Base-by-base conservation (phyloP, 2,797 vertebrate genomes). In the Acestrorhynchus altus region DNA sequence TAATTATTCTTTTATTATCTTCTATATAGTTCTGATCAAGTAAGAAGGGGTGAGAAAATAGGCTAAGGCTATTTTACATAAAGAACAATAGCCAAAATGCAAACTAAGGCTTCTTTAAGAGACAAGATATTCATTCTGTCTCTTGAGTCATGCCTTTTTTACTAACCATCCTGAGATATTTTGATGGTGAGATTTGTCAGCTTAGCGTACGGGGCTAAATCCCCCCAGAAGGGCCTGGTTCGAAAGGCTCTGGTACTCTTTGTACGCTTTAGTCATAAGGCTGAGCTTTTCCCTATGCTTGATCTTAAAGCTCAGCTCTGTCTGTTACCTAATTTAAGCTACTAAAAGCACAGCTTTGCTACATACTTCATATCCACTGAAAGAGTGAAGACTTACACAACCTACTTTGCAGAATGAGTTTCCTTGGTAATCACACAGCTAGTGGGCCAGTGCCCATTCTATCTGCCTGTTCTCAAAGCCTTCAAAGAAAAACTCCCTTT, bases 251-350 rank as follows among this genome's bases (percentile, higher is more conserved):
- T 78, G 52, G 68, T 81, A 65, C 22, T 46, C 46, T 59, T 67
- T 79, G 69, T 63, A 24, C 35, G 40, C 72, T 0, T 28, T 81
- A 59, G 78, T 85, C 83, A 86, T 75, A 73, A 72, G 78, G 39
- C 61, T 72, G 26, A 49, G 56, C 74, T 85, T 87, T 83, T 79
- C 31, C 56, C 46, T 57, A 64, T 13, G 78, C 60, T 83, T 88
- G 61, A 79, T 81, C 13, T 82, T 76, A 44, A 67, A 73, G 57
- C 60, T 71, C 72, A 42, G 20, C 69, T 70, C n/a, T 22, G 68
- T 67, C 69, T 65, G 24, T 57, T 51, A 28, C 66, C 59, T 35
- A 59, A 77, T 71, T 80, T 74, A 74, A 83, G 51, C 18, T 66
- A 51, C 67, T 47, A 52, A 74, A 83, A 46, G 49, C 64, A 49